phyloP scores from a whole-genome alignment of 1,140 invertebrate species.

The Caenorhabditis remanei region DNA sequence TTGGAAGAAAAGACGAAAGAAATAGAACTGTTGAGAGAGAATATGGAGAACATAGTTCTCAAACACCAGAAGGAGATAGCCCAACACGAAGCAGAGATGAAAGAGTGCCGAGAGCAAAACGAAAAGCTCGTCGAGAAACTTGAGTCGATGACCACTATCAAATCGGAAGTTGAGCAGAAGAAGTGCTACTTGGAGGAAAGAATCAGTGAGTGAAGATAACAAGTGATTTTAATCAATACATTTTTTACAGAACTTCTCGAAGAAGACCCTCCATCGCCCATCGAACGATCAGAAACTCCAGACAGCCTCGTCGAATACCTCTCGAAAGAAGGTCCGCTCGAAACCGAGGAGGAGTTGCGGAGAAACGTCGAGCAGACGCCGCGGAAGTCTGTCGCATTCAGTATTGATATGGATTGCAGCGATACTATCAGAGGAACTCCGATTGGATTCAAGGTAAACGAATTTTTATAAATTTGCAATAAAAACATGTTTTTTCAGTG shows the following conservation, averaged over 20 bases:
- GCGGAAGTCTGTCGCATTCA: not conserved
- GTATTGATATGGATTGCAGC: not conserved
- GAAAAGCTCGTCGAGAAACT: not conserved
- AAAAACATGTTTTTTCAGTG: not conserved
- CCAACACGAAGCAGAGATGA: not conserved
- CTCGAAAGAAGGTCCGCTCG: not conserved
- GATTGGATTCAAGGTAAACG: slow-evolving; percentile 10
- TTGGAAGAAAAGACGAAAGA: not conserved
- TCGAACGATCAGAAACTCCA: not conserved
- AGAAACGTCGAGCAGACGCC: not conserved
- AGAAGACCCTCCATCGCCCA: not conserved
- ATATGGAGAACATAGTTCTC: not conserved
- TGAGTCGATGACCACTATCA: not conserved
- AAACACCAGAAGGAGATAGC: not conserved
- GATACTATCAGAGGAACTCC: not conserved
- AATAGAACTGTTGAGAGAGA: not conserved
- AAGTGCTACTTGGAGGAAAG: not conserved
- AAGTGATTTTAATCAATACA: no score
- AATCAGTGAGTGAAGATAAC: not conserved
- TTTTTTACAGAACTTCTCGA: not conserved
- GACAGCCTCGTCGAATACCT: slow-evolving; percentile 6
- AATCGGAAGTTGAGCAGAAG: not conserved
- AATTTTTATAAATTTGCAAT: no score
- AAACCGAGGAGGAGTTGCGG: not conserved
- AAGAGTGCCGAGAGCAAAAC: not conserved